Evolutionary conservation across 1,140 invertebrate genomes (phyloP), one percentile per base, ranked within the genome.

Genomic region (Orius laevigatus): DNA sequence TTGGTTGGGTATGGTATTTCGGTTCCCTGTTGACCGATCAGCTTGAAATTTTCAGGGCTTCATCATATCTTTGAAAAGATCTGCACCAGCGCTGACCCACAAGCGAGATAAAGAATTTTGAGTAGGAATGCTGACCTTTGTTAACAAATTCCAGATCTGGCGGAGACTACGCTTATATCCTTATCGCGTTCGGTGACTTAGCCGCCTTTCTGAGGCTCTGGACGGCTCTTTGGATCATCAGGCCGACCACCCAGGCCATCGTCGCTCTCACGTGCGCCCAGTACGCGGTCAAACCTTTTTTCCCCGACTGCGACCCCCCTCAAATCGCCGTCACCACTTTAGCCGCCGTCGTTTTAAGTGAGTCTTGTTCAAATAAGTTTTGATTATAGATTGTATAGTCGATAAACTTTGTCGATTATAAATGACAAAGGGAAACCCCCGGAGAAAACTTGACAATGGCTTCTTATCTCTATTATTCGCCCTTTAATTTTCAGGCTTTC

Each of bases 111-210:
- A n/a, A n/a, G n/a, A n/a, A n/a, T n/a, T n/a, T n/a, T n/a, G n/a
- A n/a, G n/a, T n/a, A n/a, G n/a, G n/a, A n/a, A n/a, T n/a, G n/a
- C n/a, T n/a, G n/a, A n/a, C n/a, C n/a, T n/a, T n/a, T n/a, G n/a
- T 25, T 8, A 25, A 25, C 8, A 4, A 25, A 4, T 25, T 49
- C 68, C 45, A 70, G 84, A 57, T 85, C 85, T 3, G 87, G 87
- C 14, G 87, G 84, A 36, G 87, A 91, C 62, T 91, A 89, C 64
- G 83, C 84, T 2, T 91, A 91, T 63, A 81, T 89, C 35, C 74
- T 84, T 59, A 76, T 79, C 18, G 81, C 86, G 25, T 92, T 92
- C 62, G 89, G 89, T 1, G 80, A 84, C n/a, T 65, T 94, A 9
- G 78, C 84, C 1, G 89, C 82, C 2, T 95, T 94, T 61, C 64